Base-by-base conservation (phyloP, 2,797 vertebrate species). In the Semotilus atromaculatus region DNA sequence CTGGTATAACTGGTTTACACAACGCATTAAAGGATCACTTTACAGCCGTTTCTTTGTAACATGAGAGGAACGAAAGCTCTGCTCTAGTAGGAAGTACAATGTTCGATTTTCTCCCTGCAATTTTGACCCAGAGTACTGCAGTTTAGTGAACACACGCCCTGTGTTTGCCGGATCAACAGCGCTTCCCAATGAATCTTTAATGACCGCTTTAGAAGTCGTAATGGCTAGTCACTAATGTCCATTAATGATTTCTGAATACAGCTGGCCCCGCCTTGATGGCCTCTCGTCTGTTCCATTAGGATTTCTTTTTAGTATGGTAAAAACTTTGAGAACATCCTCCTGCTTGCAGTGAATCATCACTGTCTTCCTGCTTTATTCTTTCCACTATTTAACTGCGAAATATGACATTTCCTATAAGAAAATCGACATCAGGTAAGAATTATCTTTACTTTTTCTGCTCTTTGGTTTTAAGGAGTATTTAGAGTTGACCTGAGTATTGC, bases 181-280 rank as follows among this genome's bases (percentile, higher is more conserved):
- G 95, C 94, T 95, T 93, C 94, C 76, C 95, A 93, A 98, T 99
- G 94, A 98, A 99, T 97, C 96, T 98, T 99, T 99, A 97, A 99
- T 99, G 97, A 96, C 93, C 95, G 78, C 93, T 97, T 96, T 96
- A 95, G 95, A 95, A 97, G 96, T 97, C 97, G 95, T 97, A 97
- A 98, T 98, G 97, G 97, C 93, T 95, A 96, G 96, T 97, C 96
- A 95, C 96, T 99, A 98, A 99, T 98, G 97, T 96, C 97, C 97
- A 96, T 94, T 98, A 98, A 99, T 96, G 97, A 98, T 98, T 96
- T 96, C 96, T 96, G 93, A 95, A 96, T 96, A 97, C 95, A 95
- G 86, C 94, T 95, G 95, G 94, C 96, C 96, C 96, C 96, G 95
- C 96, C 96, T 97, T 95, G 94, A 95, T 95, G 96, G 90, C 91